Base-by-base conservation (phyloP, 2,797 vertebrate species). In the Chanos chanos region DNA sequence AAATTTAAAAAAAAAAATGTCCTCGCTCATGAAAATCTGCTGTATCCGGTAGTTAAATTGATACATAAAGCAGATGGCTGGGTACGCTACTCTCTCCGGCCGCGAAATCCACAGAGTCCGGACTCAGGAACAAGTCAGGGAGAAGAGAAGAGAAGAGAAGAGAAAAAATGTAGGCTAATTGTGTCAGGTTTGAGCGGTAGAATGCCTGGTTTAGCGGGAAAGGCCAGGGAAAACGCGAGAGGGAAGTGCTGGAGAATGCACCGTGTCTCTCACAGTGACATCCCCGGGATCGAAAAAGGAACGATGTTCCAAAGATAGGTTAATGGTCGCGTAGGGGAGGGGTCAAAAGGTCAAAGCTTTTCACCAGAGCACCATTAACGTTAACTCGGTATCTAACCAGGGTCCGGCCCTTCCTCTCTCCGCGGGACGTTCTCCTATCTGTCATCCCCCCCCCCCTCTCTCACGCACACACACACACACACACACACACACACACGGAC, bases 351-450 rank as follows among this genome's bases (percentile, higher is more conserved):
- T 71, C 82, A 81, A 77, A 73, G 39, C 58, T 68, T 76, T 81
- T 62, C 75, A 80, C 77, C 58, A 37, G 58, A 76, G 78, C 71
- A 76, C 81, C 73, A 78, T 76, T 81, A 80, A 81, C 83, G 81
- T 68, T 60, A 64, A 61, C 48, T 30, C 31, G 65, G 80, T 78
- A n/a, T 66, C 79, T 64, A 74, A 51, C 74, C 77, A 55, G 69
- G 25, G 48, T 65, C 72, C 78, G 66, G 65, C 76, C 58, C 61
- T 82, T 70, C 63, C 61, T 55, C 50, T 79, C 78, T 79, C 75
- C 59, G 82, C 70, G 86, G 81, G 84, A 87, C 90, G 91, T 91
- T 87, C 86, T 93, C 87, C 91, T 93, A 94, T 92, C 93, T 94
- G 92, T 92, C 51, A 50, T 79, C 67, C 80, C 79, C 50, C 79